Evolutionary conservation across 2,888 invertebrate species (phyloP), one percentile per base, ranked within the genome.

Genomic region (Masnerella sp.): DNA sequence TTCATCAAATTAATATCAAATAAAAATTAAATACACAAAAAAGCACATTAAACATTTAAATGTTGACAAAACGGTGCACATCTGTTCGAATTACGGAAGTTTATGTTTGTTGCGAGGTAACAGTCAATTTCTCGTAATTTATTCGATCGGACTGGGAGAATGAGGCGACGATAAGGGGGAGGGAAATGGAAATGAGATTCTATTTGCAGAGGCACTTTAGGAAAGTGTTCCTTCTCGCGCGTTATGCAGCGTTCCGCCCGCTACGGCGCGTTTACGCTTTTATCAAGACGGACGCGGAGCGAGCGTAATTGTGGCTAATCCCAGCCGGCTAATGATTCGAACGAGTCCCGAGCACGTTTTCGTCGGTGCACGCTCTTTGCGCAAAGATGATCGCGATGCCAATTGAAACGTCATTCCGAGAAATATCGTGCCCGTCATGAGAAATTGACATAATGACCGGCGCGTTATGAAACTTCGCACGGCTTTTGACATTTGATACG

Each of bases 351-450:
- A 69, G 74, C 54, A 73, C 65, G 69, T 54, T 68, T 76, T 61
- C 71, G 59, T 59, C 51, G 62, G 62, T 45, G 52, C 43, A 49
- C 52, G 68, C 45, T 58, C n/a, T n/a, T 34, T 59, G 69, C 49
- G 61, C 62, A 51, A 59, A 67, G 58, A 73, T 43, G 67, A 62
- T 67, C 69, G 58, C 51, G 45, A 59, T 69, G 58, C 72, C 58
- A 74, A 72, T 74, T 72, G 69, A 74, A 76, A 74, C 68, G 62
- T 74, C 71, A 62, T 74, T 74, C 62, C 59, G 28, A 51, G 72
- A 76, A 70, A 70, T 71, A 72, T 65, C 52, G 59, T 54, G 51
- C 30, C 47, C 45, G 32, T 72, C 61, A 62, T n/a, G 45, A 42
- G 68, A 51, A 76, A 70, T 56, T 45, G 67, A 42, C 61, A 52